Evolutionary conservation across 2,113 vertebrate genomes (phyloP).

Genomic region (Mirza zaza): DNA sequence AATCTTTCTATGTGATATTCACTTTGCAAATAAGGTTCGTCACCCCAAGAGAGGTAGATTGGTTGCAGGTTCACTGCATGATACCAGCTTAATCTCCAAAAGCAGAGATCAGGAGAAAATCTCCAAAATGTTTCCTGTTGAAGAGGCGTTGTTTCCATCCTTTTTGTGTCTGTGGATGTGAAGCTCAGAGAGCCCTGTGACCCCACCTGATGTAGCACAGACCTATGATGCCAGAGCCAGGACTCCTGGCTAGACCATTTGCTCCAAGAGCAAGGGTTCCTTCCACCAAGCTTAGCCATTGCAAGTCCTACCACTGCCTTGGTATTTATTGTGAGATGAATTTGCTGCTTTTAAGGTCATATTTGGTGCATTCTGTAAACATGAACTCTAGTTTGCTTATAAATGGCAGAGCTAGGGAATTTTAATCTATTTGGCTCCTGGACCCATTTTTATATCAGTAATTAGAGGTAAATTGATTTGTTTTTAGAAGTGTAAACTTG

Average conservation of each 20-base stretch:
- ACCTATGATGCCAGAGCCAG: not conserved
- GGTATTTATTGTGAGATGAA: not conserved
- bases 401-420: not conserved
- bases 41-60: not conserved
- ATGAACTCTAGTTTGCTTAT: not conserved
- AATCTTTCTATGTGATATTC: not conserved
- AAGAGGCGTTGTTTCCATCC: not conserved
- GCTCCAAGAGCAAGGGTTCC: not conserved
- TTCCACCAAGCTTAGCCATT: not conserved
- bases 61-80: not conserved
- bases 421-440: not conserved
- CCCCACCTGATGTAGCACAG: fast-evolving
- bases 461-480: not conserved
- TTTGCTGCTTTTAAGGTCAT: not conserved
- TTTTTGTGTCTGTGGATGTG: not conserved
- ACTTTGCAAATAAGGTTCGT: not conserved
- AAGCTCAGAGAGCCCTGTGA: not conserved
- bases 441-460: not conserved
- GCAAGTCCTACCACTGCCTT: not conserved
- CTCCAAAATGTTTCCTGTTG: not conserved
- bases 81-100: not conserved
- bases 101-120: not conserved
- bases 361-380: not conserved
- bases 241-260: fast-evolving
- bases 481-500: not conserved